Base-by-base conservation (phyloP, 2,113 vertebrate species). In the Haplotaxodon microlepis region DNA sequence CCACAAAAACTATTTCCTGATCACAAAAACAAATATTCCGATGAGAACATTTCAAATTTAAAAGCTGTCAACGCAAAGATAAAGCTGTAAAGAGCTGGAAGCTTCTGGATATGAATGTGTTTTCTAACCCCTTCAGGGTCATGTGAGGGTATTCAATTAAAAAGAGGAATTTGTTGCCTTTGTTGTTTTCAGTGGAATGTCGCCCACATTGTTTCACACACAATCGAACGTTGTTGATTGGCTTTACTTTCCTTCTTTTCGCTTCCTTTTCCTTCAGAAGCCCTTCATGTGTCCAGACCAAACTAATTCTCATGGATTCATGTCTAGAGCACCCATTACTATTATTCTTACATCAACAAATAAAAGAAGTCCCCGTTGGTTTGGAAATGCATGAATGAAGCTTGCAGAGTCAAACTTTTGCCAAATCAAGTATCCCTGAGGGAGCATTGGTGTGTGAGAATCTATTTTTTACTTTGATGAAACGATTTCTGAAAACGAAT, bases 161-260 rank as follows among this genome's bases (percentile, higher is more conserved):
- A 86, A 61, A 10, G 51, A 91, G 94, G 95, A 96, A 96, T 96
- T 92, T 86, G 88, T 95, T 40, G 71, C 86, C 86, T 92, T 90
- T 91, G 94, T 95, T 92, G 91, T 90, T 88, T 89, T 82, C 86
- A 50, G 54, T 56, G 94, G 94, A 96, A 95, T 91, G 92, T 63
- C 6, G 82, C 91, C 89, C 6, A 57, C 80, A 93, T 95, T 92
- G 95, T 95, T 92, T 89, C 83, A 61, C 89, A 93, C 92, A 96
- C 93, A 96, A 96, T 93, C 57, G 84, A 90, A 95, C 13, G 40
- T 91, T 88, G 83, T 50, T 27, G 66, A 56, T 40, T 85, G 76
- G 90, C 76, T 92, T 89, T 84, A 84, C 88, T 85, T 71, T 63
- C 38, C 36, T 47, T 63, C 84, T 47, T 73, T 89, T 88, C 66